These are phyloP conservation scores for Epirrita christyi DNA, from an alignment of 2,888 invertebrate genomes.

Conservation along the genomic window DNA sequence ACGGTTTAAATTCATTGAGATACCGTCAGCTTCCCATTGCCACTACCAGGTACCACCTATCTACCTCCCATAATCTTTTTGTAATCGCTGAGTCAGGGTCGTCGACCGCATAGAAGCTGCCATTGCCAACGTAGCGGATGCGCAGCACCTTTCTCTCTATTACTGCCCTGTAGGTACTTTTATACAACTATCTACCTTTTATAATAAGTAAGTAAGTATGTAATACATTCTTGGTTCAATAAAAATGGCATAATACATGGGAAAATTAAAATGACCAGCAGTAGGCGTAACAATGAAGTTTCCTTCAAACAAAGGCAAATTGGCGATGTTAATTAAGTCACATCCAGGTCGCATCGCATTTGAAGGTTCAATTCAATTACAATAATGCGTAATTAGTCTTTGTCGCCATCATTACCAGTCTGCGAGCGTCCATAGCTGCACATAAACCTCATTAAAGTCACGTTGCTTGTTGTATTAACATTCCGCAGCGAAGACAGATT, in stretches of 20 bases:
- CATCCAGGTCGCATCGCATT: slow-evolving; percentile 24
- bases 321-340: slow-evolving; percentile 28
- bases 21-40: slow-evolving; percentile 31
- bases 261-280: slow-evolving; percentile 11
- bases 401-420: slow-evolving; percentile 35
- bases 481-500: slow-evolving; percentile 17
- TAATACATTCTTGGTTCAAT: slow-evolving; percentile 52
- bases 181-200: slow-evolving; percentile 41
- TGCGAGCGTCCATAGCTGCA: slow-evolving; percentile 28
- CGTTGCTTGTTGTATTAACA: slow-evolving; percentile 23
- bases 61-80: slow-evolving; percentile 73
- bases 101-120: slow-evolving; percentile 78
- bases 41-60: slow-evolving; percentile 50
- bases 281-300: not conserved
- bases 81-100: slow-evolving; percentile 75
- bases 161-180: slow-evolving; percentile 53
- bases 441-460: slow-evolving; percentile 34
- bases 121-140: slow-evolving; percentile 72
- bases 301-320: slow-evolving; percentile 26
- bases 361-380: slow-evolving; percentile 35
- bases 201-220: too few relatives aligned
- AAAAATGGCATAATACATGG: slow-evolving; percentile 37
- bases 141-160: slow-evolving; percentile 74
- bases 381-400: slow-evolving; percentile 37
- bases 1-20: slow-evolving; percentile 30